Evolutionary conservation across 2,888 invertebrate genomes (phyloP), one percentile per base, ranked within the genome.

Genomic region (Patella caerulea): DNA sequence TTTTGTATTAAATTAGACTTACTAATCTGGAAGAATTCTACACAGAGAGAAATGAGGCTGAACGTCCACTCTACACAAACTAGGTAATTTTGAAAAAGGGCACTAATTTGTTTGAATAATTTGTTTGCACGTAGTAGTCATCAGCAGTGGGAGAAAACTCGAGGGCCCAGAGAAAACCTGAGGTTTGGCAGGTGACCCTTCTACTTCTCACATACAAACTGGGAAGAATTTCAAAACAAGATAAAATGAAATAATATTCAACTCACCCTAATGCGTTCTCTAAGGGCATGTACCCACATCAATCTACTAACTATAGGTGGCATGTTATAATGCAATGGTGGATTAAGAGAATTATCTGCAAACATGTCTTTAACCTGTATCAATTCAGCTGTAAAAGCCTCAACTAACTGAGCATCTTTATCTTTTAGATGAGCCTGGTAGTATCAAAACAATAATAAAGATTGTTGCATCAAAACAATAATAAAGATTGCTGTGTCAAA

Each of bases 231-330:
- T 45, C 7, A 45, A 45, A 45, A 45, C 4, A 34, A 3, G 29
- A 34, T 29, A 15, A 52, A 12, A 34, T 19, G 55, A 73, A 69
- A 15, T n/a, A 11, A 65, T 19, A 29, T 56, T 45, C 73, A 12
- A 83, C 85, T 77, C 74, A 91, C 91, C 86, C 84, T 83, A 45
- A 91, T 89, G 73, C 91, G 83, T 75, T 90, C 83, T 71, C 86
- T 87, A 7, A 92, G 83, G 5, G 89, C 91, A 76, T 86, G 82
- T 53, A 89, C 85, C 91, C 91, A 91, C 83, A 90, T 87, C 24
- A 91, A 86, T 76, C 86, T 87, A 78, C 89, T 88, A 79, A 91
- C 89, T 14, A 91, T 81, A n/a, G 87, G 88, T 7, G 92, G 91
- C 89, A 91, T 90, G 82, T 91, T 90, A 71, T 86, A 83, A 80